phyloP scores from a whole-genome alignment of 1,140 invertebrate species.

The Tribolium castaneum region DNA sequence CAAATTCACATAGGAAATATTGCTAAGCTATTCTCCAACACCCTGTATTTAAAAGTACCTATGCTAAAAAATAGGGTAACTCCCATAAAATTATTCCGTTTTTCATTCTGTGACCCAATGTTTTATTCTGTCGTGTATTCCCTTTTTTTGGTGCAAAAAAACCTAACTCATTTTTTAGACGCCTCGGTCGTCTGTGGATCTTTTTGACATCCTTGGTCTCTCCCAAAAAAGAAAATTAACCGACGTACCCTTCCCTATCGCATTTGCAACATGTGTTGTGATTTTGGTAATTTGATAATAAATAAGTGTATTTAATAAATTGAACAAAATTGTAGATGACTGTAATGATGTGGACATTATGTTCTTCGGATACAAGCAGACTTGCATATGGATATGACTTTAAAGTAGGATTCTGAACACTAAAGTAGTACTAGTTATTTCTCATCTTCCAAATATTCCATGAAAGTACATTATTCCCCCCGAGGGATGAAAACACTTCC shows the following conservation, averaged over 20 bases:
- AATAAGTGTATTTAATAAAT: not conserved
- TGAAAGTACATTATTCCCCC: too few relatives aligned
- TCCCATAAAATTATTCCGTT: too few relatives aligned
- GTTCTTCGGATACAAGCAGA: not conserved
- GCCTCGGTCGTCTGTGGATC: not conserved
- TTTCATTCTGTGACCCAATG: too few relatives aligned
- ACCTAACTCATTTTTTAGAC: not conserved
- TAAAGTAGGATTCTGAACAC: conserved; percentile 10
- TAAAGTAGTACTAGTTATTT: not conserved
- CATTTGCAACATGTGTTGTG: not conserved
- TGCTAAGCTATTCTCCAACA: too few relatives aligned
- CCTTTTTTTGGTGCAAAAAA: too few relatives aligned
- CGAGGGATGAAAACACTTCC: not conserved
- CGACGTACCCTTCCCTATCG: not conserved
- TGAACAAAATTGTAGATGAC: not conserved
- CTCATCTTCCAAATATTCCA: too few relatives aligned
- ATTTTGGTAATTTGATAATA: conserved; percentile 18
- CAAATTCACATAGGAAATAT: too few relatives aligned
- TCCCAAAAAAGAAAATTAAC: not conserved
- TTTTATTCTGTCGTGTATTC: too few relatives aligned
- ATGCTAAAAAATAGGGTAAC: too few relatives aligned
- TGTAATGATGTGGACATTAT: conserved; percentile 14
- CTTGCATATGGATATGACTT: not conserved
- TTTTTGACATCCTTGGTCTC: not conserved
- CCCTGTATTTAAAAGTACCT: too few relatives aligned